Evolutionary conservation across 2,888 invertebrate genomes (phyloP), one percentile per base, ranked within the genome.

Genomic region (Chymomyza procnemis): DNA sequence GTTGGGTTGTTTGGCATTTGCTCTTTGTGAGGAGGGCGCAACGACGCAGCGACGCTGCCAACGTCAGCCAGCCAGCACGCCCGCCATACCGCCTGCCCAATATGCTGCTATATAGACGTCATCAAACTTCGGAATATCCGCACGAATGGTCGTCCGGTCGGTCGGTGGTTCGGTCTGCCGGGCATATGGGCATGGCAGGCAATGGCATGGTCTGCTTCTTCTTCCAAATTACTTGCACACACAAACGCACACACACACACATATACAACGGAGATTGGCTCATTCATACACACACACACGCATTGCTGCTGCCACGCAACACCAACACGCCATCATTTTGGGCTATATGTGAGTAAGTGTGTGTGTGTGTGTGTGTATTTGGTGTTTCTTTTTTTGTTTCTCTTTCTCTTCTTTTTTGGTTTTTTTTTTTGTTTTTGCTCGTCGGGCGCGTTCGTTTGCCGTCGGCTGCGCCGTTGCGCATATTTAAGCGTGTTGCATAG

Each of bases 401-500:
- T 50, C 8, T n/a, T 50, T 50, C 16, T 50, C 8, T 50, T 50
- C 14, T 16, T 50, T 12, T 47, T 47, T 47, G 3, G 4, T 47
- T 47, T 47, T 47, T 50, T 50, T 50, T 50, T 50, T 50, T 14
- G 50, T 50, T 50, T 50, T 18, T 19, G 50, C 18, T 19, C 50
- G 50, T 19, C 50, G 50, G 66, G 81, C 67, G 76, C 71, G 74
- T 71, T 81, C 81, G 81, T 82, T 79, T 68, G 75, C 73, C 75
- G 75, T 80, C 80, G 85, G 80, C 83, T 73, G 80, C 87, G 87
- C 82, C 22, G 85, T 69, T 85, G 86, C 85, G 88, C 82, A 87
- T 88, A 88, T 79, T 87, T 87, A 83, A 83, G 79, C 83, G 83
- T 87, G 83, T 83, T 85, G 77, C 76, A 77, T 87, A 89, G 89